These are phyloP conservation scores for Cylindroiulus punctatus DNA, from an alignment of 2,888 invertebrate genomes.

Conservation along the genomic window DNA sequence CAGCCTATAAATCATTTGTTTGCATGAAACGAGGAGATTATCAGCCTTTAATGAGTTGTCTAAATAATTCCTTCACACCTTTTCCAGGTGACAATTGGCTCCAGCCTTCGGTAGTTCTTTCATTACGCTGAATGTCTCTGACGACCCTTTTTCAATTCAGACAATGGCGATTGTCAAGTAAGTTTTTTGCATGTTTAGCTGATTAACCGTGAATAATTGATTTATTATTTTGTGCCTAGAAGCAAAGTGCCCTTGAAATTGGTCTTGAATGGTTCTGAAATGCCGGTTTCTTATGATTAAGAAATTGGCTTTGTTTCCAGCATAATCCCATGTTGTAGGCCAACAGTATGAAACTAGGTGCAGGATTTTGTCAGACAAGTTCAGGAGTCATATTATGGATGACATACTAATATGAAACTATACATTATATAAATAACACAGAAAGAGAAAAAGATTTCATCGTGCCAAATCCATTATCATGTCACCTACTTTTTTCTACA, in stretches of 20 bases:
- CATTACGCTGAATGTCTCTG: too few species aligned
- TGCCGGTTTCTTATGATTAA: too few species aligned
- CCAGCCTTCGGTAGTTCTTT: too few species aligned
- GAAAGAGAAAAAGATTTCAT: background rate
- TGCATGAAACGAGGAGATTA: background rate
- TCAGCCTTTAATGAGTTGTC: background rate
- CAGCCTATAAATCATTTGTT: background rate
- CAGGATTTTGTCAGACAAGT: background rate
- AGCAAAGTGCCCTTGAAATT: too few species aligned
- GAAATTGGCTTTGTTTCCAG: too few species aligned
- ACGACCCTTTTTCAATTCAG: too few species aligned
- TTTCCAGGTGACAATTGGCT: background rate
- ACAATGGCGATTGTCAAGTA: too few species aligned
- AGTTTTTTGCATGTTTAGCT: too few species aligned
- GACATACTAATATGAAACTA: background rate
- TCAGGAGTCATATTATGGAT: background rate
- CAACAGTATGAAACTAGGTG: background rate
- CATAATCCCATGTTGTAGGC: background rate
- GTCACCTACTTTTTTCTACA: background rate
- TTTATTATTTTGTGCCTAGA: too few species aligned
- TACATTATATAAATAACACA: too few species aligned
- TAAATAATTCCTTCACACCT: background rate
- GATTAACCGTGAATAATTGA: too few species aligned
- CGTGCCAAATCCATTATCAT: background rate
- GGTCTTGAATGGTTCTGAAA: too few species aligned